These are phyloP conservation scores for Paracanthobrama guichenoti DNA, from an alignment of 2,113 vertebrate species.

Conservation along the genomic window DNA sequence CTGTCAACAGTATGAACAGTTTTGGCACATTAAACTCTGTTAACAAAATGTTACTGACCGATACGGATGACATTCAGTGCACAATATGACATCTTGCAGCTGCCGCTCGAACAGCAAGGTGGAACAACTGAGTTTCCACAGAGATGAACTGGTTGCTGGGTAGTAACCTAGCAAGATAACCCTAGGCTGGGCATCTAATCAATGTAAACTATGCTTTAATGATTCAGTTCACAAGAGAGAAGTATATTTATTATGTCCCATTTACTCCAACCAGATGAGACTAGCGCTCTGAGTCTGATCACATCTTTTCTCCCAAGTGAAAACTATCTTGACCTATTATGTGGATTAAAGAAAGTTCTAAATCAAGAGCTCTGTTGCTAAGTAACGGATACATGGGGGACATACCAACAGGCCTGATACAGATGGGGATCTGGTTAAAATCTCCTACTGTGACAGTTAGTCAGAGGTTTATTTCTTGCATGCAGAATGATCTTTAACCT, in stretches of 20 bases:
- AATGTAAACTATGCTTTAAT: conserved; percentile 8
- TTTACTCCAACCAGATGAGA: conserved; percentile 38
- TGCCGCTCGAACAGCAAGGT: neutral
- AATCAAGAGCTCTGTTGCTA: conserved; percentile 74
- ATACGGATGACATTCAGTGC: neutral
- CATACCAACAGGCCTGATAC: conserved; percentile 41
- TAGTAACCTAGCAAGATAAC: neutral
- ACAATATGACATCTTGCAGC: neutral
- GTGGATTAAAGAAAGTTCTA: conserved; percentile 64
- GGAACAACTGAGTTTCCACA: neutral
- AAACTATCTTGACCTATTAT: conserved; percentile 61
- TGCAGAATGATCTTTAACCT: neutral
- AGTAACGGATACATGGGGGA: conserved; percentile 62
- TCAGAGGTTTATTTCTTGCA: neutral
- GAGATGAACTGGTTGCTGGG: neutral
- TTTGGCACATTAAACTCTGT: neutral
- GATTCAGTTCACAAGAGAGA: conserved; percentile 20
- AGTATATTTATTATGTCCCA: conserved; percentile 35
- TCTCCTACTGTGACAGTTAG: conserved; percentile 10
- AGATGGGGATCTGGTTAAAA: conserved; percentile 31
- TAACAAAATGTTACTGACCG: neutral
- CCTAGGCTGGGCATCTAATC: neutral
- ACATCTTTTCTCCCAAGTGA: conserved; percentile 56
- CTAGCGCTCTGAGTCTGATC: conserved; percentile 44
- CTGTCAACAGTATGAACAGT: neutral